phyloP scores from a whole-genome alignment of 2,797 vertebrate genomes.

The Coreius guichenoti region DNA sequence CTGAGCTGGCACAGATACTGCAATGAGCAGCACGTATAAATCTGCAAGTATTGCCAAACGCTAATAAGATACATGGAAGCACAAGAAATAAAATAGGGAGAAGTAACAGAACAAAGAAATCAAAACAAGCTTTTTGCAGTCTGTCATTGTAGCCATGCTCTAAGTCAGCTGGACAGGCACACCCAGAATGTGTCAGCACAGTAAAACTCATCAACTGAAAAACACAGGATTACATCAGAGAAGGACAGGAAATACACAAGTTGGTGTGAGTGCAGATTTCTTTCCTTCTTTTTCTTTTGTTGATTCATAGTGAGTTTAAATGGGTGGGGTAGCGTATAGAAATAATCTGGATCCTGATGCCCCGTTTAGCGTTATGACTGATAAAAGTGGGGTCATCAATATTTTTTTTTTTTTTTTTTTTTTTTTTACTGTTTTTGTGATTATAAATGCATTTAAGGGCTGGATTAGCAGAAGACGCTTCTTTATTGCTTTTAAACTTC shows the following conservation, averaged over 20 bases:
- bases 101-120: conserved; percentile 65
- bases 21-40: conserved; percentile 27
- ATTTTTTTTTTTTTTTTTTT: background rate
- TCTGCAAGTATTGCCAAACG: conserved; percentile 33
- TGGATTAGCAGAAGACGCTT: conserved; percentile 77
- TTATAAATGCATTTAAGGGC: conserved; percentile 71
- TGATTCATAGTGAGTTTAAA: conserved; percentile 66
- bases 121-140: conserved; percentile 75
- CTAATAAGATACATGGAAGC: conserved; percentile 37
- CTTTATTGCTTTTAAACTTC: conserved; percentile 98
- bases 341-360: conserved; percentile 35
- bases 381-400: background rate
- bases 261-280: conserved; percentile 76
- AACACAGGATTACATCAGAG: conserved; percentile 73
- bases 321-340: conserved; percentile 52
- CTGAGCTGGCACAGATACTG: conserved; percentile 57
- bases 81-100: conserved; percentile 63
- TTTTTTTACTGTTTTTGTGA: conserved; percentile 68
- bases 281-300: conserved; percentile 79
- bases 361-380: conserved; percentile 40
- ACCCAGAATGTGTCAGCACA: conserved; percentile 86
- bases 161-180: conserved; percentile 77
- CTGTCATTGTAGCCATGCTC: conserved; percentile 80
- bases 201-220: conserved; percentile 66
- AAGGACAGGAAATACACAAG: conserved; percentile 77